Base-by-base conservation (phyloP, 2,888 invertebrate species). In the Drosophila neonasuta region DNA sequence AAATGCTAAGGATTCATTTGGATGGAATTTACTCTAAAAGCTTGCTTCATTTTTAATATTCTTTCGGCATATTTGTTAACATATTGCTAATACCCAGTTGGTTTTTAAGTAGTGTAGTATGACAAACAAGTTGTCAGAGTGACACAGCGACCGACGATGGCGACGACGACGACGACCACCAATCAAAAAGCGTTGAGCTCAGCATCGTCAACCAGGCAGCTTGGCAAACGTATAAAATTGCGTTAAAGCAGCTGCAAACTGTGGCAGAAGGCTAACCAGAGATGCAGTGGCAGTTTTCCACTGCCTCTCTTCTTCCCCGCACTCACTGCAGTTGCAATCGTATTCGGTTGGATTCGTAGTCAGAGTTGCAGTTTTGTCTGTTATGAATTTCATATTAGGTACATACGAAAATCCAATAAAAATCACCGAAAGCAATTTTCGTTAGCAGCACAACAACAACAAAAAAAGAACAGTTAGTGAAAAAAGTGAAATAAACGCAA, bases 381-480 rank as follows among this genome's bases (percentile, higher is more conserved):
- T 84, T 86, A 81, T 81, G 86, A 81, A 81, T 81, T 81, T 84
- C 81, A 78, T 86, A 86, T 81, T 84, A 64, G 70, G 60, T 63
- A 69, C 77, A 77, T 74, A 75, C 75, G 79, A 71, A 85, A 84
- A 85, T 80, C 79, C 86, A 85, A 86, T 86, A 82, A 86, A 86
- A 85, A 80, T 84, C 82, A 80, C 79, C 77, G 75, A 84, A 75
- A 80, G 77, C 80, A 83, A 84, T 85, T 84, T 84, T 69, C 68
- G 71, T 70, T 76, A 52, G 78, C 20, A 46, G 59, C 32, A 45
- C 67, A 59, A 24, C 56, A 62, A 50, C 51, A 62, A 50, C 51
- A 48, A 34, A 58, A 10, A 55, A 36, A 11, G 56, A 24, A 46
- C 61, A 59, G 13, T 52, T 24, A 24, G 24, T 1, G 24, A 24